phyloP scores from a whole-genome alignment of 1,140 invertebrate species.

The Hesperophylax magnus region DNA sequence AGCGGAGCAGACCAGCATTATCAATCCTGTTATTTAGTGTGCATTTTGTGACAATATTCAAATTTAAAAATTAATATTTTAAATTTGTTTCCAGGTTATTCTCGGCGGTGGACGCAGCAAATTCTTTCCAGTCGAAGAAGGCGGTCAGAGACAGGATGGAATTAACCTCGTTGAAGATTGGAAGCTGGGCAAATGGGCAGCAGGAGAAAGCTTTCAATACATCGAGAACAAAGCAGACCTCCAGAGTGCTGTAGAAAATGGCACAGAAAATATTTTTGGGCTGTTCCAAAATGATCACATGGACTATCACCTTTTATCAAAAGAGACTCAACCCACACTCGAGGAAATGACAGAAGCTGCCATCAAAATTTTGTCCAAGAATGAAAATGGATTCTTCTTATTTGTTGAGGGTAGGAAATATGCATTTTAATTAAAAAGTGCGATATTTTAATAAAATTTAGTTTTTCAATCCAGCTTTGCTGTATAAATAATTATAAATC shows the following conservation, averaged over 20 bases:
- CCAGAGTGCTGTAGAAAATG: conserved; percentile 56
- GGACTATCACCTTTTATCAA: conserved; percentile 70
- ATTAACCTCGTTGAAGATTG: conserved; percentile 69
- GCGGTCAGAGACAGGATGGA: conserved; percentile 66
- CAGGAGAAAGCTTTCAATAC: conserved; percentile 60
- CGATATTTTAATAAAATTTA: too few relatives aligned
- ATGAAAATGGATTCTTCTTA: conserved; percentile 79
- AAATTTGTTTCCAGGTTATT: conserved; percentile 62
- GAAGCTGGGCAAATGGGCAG: conserved; percentile 64
- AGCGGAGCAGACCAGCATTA: too few relatives aligned
- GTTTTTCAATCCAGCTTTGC: too few relatives aligned
- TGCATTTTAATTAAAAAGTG: too few relatives aligned
- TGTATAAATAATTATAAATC: too few relatives aligned
- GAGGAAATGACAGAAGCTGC: conserved; percentile 87
- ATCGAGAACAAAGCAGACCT: conserved; percentile 60
- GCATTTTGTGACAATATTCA: too few relatives aligned
- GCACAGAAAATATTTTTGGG: conserved; percentile 70
- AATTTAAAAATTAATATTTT: too few relatives aligned
- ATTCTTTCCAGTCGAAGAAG: conserved; percentile 64
- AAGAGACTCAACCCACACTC: conserved; percentile 74
- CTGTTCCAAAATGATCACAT: conserved; percentile 73
- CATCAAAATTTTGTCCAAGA: conserved; percentile 80
- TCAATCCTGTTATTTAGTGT: too few relatives aligned
- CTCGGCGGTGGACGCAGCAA: conserved; percentile 69
- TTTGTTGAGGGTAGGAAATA: conserved; percentile 76